A percentile compares a stretch with the other conserved stretches of the same genome.
These are phyloP conservation scores for Halesus radiatus DNA, from an alignment of 1,140 invertebrate genomes.

Conservation along the genomic window DNA sequence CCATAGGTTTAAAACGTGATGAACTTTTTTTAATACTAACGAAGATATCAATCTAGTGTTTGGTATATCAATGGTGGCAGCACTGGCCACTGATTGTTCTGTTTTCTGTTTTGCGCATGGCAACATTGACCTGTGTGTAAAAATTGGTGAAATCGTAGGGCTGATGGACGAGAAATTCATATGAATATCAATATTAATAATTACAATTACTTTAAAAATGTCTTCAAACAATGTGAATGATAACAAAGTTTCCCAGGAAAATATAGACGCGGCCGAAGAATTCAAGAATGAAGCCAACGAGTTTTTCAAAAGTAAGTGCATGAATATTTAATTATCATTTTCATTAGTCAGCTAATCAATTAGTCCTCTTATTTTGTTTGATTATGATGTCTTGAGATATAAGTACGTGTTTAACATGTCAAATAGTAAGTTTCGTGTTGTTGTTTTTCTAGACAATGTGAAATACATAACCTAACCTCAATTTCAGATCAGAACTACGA, in stretches of 20 bases:
- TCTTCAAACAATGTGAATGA: slow-evolving; percentile 41
- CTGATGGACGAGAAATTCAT: slow-evolving; percentile 25
- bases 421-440: neutral
- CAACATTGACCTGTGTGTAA: slow-evolving; percentile 19
- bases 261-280: slow-evolving; percentile 76
- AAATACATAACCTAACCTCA: slow-evolving; percentile 51
- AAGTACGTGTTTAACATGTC: neutral
- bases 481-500: slow-evolving; percentile 89
- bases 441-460: slow-evolving; percentile 22
- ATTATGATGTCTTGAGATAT: neutral
- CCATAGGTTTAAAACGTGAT: too few species aligned
- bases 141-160: slow-evolving; percentile 20
- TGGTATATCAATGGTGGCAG: too few species aligned
- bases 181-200: slow-evolving; percentile 35
- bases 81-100: too few species aligned
- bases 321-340: slow-evolving; percentile 36
- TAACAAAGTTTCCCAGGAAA: slow-evolving; percentile 60
- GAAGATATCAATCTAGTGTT: too few species aligned
- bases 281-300: slow-evolving; percentile 88
- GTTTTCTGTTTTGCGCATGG: neutral
- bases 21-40: too few species aligned
- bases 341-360: slow-evolving; percentile 3
- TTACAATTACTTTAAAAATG: slow-evolving; percentile 33
- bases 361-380: neutral
- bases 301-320: slow-evolving; percentile 84